Percentiles rank a stretch among this genome's conserved stretches.
Evolutionary conservation across 64 coral and sea anemone species (phyloP).

Genomic region (Pocillopora verrucosa): DNA sequence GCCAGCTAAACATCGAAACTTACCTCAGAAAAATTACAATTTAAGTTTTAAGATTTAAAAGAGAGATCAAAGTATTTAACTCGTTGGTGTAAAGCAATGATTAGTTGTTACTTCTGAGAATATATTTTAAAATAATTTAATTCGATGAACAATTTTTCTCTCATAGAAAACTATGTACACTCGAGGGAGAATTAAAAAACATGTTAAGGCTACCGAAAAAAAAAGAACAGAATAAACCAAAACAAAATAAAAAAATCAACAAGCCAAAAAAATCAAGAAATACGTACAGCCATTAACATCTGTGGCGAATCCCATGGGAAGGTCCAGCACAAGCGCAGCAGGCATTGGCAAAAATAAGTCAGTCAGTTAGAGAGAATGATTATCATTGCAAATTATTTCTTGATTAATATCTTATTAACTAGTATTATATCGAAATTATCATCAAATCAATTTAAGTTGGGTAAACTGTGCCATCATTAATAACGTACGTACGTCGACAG

Average conservation of each 20-base stretch:
- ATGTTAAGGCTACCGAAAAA: not conserved
- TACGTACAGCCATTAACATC: conserved; percentile 83
- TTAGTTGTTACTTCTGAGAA: too few relatives aligned
- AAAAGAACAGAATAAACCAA: not conserved
- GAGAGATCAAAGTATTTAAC: too few relatives aligned
- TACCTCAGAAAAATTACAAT: too few relatives aligned
- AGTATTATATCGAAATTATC: not conserved
- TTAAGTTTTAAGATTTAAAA: too few relatives aligned
- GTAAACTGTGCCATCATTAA: too few relatives aligned
- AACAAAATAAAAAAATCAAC: not conserved
- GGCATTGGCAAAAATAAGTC: conserved; percentile 53
- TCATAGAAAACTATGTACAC: not conserved
- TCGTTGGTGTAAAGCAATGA: too few relatives aligned
- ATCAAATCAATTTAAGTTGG: too few relatives aligned
- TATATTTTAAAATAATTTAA: too few relatives aligned
- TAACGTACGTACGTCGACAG: too few relatives aligned
- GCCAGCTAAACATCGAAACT: too few relatives aligned
- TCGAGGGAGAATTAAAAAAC: not conserved
- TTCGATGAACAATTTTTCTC: not conserved
- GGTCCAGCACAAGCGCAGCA: conserved; percentile 25
- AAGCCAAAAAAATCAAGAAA: conserved; percentile 27
- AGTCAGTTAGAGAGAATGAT: conserved; percentile 35
- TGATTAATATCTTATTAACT: not conserved
- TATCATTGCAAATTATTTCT: not conserved
- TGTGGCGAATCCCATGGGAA: conserved; percentile 31